phyloP scores from a whole-genome alignment of 2,797 vertebrate species.

The Nannoperca obscura region DNA sequence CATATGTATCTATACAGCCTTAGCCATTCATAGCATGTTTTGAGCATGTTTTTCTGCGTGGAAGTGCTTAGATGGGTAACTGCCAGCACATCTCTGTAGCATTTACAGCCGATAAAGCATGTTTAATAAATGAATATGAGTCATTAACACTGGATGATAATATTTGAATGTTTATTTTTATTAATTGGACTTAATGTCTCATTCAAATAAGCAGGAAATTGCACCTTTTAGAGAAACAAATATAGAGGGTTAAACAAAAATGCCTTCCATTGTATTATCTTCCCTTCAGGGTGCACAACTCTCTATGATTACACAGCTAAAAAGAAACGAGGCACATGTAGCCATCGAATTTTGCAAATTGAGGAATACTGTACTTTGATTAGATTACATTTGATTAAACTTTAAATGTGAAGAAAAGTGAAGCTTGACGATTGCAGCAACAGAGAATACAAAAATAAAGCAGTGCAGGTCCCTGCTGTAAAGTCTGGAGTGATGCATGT shows the following conservation, averaged over 20 bases:
- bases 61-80: neutral
- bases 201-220: constrained; percentile 1
- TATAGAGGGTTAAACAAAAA: neutral
- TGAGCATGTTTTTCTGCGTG: neutral
- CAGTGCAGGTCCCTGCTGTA: neutral
- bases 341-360: neutral
- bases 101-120: neutral
- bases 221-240: neutral
- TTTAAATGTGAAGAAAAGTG: neutral
- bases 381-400: constrained; percentile 11
- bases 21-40: neutral
- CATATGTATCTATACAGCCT: neutral
- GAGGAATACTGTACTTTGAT: neutral
- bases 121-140: neutral
- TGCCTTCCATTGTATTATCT: neutral
- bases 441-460: neutral
- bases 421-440: neutral
- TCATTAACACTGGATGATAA: neutral
- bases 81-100: neutral
- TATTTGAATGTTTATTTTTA: neutral
- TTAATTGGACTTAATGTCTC: neutral
- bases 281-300: neutral
- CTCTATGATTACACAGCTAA: neutral
- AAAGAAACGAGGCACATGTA: neutral
- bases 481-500: neutral